A percentile compares a stretch with the other conserved stretches of the same genome.
Evolutionary conservation across 2,888 invertebrate genomes (phyloP).

Genomic region (Leptinotarsa haldemani): DNA sequence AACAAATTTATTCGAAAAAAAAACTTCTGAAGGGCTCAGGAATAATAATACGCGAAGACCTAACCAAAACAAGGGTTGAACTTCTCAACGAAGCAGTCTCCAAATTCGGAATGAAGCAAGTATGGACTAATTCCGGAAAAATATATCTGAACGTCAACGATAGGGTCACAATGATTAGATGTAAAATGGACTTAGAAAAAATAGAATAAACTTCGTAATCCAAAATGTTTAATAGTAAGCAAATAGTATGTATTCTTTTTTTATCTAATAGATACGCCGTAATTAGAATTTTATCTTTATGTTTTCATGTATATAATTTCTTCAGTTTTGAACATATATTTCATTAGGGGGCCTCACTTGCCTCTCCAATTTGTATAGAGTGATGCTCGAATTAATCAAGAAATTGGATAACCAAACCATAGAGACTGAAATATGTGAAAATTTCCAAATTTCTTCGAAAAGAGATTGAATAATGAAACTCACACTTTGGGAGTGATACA

Average conservation of each 20-base stretch:
- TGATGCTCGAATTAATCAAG: slow-evolving; percentile 1
- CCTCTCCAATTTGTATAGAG: too few species aligned
- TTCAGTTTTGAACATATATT: too few species aligned
- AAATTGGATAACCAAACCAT: slow-evolving; percentile 6
- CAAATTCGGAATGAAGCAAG: too few species aligned
- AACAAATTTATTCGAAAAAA: slow-evolving; percentile 23
- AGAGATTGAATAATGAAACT: background rate
- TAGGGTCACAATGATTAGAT: background rate
- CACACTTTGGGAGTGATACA: slow-evolving; percentile 22
- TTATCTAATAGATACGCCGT: background rate
- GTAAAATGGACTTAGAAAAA: slow-evolving; percentile 16
- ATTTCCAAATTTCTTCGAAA: slow-evolving; percentile 1
- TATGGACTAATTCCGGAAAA: too few species aligned
- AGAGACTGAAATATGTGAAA: slow-evolving; percentile 9
- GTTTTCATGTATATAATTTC: too few species aligned
- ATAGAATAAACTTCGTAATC: background rate
- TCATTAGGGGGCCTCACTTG: too few species aligned
- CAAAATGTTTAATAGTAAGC: background rate
- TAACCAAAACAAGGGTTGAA: background rate
- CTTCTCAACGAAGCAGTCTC: too few species aligned
- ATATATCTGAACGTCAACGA: too few species aligned
- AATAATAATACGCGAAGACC: slow-evolving; percentile 16
- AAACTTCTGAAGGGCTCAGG: slow-evolving; percentile 4
- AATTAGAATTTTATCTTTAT: background rate
- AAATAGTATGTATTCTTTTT: background rate